Conservation (phyloP, 1,140 invertebrate species). For the Fopius arisanus region DNA sequence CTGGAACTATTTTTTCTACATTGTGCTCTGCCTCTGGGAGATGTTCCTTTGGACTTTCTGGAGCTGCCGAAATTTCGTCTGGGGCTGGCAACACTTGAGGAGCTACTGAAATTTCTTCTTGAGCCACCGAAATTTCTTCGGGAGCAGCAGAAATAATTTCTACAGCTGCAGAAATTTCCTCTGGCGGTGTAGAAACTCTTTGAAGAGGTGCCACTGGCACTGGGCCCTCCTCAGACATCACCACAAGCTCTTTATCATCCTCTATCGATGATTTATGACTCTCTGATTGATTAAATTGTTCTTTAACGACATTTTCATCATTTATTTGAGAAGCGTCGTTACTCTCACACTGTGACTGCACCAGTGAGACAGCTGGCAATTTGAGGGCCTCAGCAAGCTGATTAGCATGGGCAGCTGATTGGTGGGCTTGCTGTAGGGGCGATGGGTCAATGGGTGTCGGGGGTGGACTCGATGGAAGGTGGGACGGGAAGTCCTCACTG, state of each 20-base stretch:
- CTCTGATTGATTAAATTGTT: constrained; percentile 17
- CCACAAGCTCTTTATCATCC: constrained; percentile 21
- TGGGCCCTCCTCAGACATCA: constrained; percentile 40
- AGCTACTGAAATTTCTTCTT: too few relatives aligned
- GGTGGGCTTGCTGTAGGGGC: constrained; percentile 60
- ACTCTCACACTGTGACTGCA: background rate
- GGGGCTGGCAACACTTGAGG: too few relatives aligned
- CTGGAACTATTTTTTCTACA: too few relatives aligned
- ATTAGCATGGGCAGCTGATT: constrained; percentile 52
- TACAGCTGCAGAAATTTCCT: too few relatives aligned
- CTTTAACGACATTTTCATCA: background rate
- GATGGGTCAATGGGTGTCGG: constrained; percentile 62
- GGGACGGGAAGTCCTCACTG: constrained; percentile 61
- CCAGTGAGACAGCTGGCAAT: constrained; percentile 48
- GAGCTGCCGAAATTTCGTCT: too few relatives aligned
- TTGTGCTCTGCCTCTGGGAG: too few relatives aligned
- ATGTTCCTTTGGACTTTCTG: too few relatives aligned
- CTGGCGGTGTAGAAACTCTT: constrained; percentile 35
- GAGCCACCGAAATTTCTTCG: too few relatives aligned
- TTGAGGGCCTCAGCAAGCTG: constrained; percentile 56
- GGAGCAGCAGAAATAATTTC: too few relatives aligned
- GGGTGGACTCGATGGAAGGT: constrained; percentile 60
- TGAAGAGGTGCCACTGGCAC: constrained; percentile 39
- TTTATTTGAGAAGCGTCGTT: constrained; percentile 1
- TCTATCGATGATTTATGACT: constrained; percentile 20